These are phyloP conservation scores for Phainopepla nitens DNA, from an alignment of 2,113 vertebrate species.

Conservation along the genomic window DNA sequence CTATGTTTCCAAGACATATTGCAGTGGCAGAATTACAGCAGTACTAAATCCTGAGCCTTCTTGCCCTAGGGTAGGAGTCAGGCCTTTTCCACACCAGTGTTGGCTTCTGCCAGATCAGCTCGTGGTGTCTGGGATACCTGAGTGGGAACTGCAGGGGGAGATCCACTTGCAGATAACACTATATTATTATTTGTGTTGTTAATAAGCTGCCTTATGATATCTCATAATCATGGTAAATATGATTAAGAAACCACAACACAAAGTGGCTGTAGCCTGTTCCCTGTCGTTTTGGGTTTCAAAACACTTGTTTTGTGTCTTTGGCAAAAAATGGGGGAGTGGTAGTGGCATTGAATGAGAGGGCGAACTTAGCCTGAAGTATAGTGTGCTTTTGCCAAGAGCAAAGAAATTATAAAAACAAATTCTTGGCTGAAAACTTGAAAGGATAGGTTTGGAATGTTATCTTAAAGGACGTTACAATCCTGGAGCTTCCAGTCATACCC, in stretches of 20 bases:
- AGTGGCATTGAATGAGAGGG: neutral
- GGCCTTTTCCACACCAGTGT: neutral
- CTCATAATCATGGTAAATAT: neutral
- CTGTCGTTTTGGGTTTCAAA: neutral
- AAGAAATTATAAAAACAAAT: constrained; percentile 77
- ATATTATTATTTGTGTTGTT: neutral
- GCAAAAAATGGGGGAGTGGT: constrained; percentile 28
- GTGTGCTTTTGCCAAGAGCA: constrained; percentile 67
- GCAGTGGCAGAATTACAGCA: neutral
- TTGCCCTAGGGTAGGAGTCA: neutral
- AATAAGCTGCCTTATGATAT: neutral
- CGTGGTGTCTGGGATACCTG: rapidly evolving
- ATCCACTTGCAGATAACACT: neutral
- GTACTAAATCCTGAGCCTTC: neutral
- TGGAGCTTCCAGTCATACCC: constrained; percentile 69
- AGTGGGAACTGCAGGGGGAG: neutral
- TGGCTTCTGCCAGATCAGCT: neutral
- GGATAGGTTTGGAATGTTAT: constrained; percentile 81
- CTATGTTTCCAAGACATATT: neutral
- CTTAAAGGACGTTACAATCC: constrained; percentile 71
- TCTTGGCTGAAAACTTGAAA: constrained; percentile 78
- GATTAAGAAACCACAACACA: neutral
- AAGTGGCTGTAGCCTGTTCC: neutral
- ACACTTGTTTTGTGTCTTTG: neutral
- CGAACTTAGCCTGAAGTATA: constrained; percentile 3